Base-by-base conservation (phyloP, 1,140 invertebrate species). In the Cydia pomonella region DNA sequence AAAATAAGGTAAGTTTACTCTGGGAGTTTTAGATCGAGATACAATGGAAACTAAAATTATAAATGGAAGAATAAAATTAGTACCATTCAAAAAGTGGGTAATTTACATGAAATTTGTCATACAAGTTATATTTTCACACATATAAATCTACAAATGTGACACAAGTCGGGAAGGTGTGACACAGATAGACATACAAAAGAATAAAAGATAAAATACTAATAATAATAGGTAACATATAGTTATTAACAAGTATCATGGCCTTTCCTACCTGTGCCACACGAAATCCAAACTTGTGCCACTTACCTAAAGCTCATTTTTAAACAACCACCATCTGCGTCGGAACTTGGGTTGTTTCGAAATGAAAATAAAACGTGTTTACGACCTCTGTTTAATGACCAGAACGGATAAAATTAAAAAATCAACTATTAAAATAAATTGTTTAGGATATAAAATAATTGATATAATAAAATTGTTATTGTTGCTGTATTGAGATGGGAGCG, bases 141-240 rank as follows among this genome's bases (percentile, higher is more conserved):
- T 50, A n/a, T 41, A 73, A 50, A 50, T 73, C 1, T 44, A 73
- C 63, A 73, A 76, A 88, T 91, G 91, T 92, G 91, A 92, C 91
- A 92, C 91, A 92, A 92, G 91, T 89, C 79, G 89, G 89, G 86
- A 92, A 91, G 89, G 91, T 90, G 90, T 92, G 91, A 92, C 91
- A 91, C 89, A 85, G 64, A 81, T 76, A 33, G 79, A 80, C 78
- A 74, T 76, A 72, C 23, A 63, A 59, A 27, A 78, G 66, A 64
- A 77, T 75, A 74, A 71, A 62, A 77, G 66, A 78, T 71, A 76
- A 79, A 75, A 71, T 69, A 74, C 73, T 63, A 74, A 69, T 47
- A 76, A 75, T 74, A 77, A 72, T 76, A 23, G 77, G 66, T 76
- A 76, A 78, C 80, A 72, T 74, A 38, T 7, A 50, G n/a, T 18